These are phyloP conservation scores for Platycercus adscitus DNA, from an alignment of 2,113 vertebrate genomes.

Conservation along the genomic window DNA sequence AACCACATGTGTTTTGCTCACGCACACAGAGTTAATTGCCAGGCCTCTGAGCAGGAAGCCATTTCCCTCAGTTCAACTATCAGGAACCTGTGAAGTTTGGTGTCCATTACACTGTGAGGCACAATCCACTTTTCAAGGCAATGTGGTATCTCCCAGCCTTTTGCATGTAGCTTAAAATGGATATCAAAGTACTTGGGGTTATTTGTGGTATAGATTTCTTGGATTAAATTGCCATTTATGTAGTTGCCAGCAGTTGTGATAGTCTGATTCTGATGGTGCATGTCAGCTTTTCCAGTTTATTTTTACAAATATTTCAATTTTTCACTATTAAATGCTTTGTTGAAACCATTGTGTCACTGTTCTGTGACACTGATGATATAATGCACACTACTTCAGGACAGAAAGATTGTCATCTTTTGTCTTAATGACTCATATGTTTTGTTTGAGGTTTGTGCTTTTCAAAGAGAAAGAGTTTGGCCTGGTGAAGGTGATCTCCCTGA, in stretches of 20 bases:
- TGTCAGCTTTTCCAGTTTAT: neutral
- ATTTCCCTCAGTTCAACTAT: neutral
- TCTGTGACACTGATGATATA: neutral
- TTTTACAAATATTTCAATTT: neutral
- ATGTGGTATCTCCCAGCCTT: neutral
- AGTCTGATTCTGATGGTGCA: neutral
- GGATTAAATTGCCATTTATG: neutral
- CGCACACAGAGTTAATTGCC: neutral
- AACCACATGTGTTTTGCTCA: constrained; percentile 35
- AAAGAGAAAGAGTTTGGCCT: neutral
- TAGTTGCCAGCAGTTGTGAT: neutral
- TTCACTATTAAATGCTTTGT: neutral
- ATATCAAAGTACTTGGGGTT: neutral
- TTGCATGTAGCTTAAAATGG: neutral
- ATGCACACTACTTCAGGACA: neutral
- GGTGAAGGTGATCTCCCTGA: neutral
- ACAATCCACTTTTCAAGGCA: neutral
- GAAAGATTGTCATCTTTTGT: neutral
- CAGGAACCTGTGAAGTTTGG: neutral
- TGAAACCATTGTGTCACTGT: neutral
- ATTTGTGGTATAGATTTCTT: neutral
- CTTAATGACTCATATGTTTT: neutral
- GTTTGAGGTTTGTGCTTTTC: neutral
- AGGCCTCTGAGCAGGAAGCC: constrained; percentile 2
- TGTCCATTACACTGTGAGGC: neutral